Conservation (phyloP, 2,113 vertebrate species). For the Sapayoa aenigma region DNA sequence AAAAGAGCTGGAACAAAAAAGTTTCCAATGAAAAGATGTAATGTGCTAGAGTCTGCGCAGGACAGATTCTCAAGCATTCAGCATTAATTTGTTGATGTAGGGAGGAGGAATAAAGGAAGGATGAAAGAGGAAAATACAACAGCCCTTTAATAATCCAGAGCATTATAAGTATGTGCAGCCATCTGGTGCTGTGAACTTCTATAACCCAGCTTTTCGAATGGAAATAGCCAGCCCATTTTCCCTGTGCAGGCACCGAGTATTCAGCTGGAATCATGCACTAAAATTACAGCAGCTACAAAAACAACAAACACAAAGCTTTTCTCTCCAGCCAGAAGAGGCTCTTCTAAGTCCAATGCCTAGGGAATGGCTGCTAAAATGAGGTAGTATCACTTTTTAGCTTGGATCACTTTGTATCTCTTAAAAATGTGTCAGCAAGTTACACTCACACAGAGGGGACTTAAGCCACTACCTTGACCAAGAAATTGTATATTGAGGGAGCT, state of each 20-base stretch:
- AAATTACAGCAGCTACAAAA: slow-evolving; percentile 9
- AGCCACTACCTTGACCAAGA: not conserved
- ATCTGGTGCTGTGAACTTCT: slow-evolving; percentile 60
- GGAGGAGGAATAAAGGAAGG: slow-evolving; percentile 31
- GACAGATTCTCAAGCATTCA: not conserved
- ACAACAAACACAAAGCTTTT: not conserved
- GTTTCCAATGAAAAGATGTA: not conserved
- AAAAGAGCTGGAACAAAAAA: not conserved
- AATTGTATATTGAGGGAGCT: not conserved
- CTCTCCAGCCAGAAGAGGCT: not conserved
- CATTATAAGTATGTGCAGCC: slow-evolving; percentile 34
- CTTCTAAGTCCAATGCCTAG: not conserved
- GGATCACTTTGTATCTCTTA: not conserved
- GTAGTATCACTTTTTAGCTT: not conserved
- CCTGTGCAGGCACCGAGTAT: not conserved
- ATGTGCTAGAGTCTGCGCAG: not conserved
- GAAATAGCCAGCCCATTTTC: slow-evolving; percentile 9
- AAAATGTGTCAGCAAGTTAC: not conserved
- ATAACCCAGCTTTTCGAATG: slow-evolving; percentile 52
- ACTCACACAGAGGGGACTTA: not conserved
- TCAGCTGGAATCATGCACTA: not conserved
- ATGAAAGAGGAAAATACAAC: slow-evolving; percentile 54
- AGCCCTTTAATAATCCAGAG: slow-evolving; percentile 62
- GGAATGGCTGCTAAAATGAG: not conserved
- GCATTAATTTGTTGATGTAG: slow-evolving; percentile 34